Evolutionary conservation across 2,113 vertebrate species (phyloP), one percentile per base, ranked within the genome.

Genomic region (Reinhardtius hippoglossoides): DNA sequence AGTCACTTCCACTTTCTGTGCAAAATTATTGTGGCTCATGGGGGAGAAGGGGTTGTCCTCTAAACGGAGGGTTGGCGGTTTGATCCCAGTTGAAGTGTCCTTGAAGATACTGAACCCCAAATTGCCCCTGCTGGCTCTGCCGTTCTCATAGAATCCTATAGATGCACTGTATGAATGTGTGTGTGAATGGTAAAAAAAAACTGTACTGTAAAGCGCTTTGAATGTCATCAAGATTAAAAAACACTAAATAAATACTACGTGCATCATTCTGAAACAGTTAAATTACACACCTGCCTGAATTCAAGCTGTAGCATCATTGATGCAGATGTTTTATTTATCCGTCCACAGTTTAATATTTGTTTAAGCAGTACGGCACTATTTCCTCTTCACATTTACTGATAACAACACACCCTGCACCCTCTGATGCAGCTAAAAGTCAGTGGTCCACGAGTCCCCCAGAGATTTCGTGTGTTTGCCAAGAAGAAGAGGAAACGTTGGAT

Each of bases 401-500:
- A 26, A 15, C 18, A 16, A 55, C 35, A 37, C 35, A 2, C 31
- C 55, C 15, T 16, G 26, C 18, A 66, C 62, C 21, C 40, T 18
- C 40, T 10, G 40, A 59, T 78, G 54, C 23, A 57, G 7, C 60
- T 5, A 12, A 74, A 57, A 42, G 40, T 42, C 40, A 12, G 1
- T 10, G 52, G 42, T 69, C 71, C 5, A 3, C 2, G 18, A 55
- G 65, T 37, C 58, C 6, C 23, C 42, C 1, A 27, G 67, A 48
- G 27, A 61, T 37, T 31, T 20, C 3, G 18, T 60, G 21, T 62
- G 23, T 57, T 68, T 78, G 70, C 46, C n/a, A 48, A 16, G 59
- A 58, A 5, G 35, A 58, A 5, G 35, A 64, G n/a, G 18, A 59
- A 80, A 62, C 24, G 71, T 66, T 63, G 44, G 71, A 64, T 14